phyloP scores from a whole-genome alignment of 2,797 vertebrate species.

The Urosaurus nigricauda region DNA sequence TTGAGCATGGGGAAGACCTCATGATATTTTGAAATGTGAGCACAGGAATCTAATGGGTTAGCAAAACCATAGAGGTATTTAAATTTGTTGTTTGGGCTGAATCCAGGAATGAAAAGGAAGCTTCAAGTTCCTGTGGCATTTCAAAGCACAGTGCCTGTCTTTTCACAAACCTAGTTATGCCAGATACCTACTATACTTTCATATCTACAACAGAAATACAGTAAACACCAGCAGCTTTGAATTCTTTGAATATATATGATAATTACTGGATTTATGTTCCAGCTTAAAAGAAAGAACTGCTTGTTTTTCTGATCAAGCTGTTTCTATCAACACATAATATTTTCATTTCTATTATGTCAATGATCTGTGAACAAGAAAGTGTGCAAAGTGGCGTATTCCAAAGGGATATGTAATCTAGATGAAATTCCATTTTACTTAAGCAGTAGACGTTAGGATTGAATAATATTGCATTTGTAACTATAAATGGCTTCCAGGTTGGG shows the following conservation, averaged over 20 bases:
- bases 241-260: constrained; percentile 1
- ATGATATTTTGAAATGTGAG: not conserved
- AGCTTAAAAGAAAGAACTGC: constrained; percentile 14
- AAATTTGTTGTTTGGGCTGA: not conserved
- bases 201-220: not conserved
- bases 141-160: not conserved
- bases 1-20: not conserved
- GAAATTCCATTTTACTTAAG: constrained; percentile 30
- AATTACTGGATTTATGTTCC: not conserved
- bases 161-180: constrained; percentile 1
- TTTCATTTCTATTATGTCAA: constrained; percentile 28
- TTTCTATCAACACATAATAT: constrained; percentile 31
- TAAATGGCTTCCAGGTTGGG: constrained; percentile 24
- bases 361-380: constrained; percentile 28
- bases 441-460: accelerated
- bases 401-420: constrained; percentile 18
- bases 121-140: not conserved
- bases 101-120: not conserved
- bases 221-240: not conserved
- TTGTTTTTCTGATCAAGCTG: constrained; percentile 19
- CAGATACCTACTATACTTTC: not conserved
- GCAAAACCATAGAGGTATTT: not conserved
- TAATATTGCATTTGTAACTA: constrained; percentile 15
- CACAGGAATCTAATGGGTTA: not conserved
- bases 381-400: constrained; percentile 7